A percentile compares a stretch with the other conserved stretches of the same genome.
phyloP scores from a whole-genome alignment of 2,113 vertebrate species.

The Coracopsis vasa region DNA sequence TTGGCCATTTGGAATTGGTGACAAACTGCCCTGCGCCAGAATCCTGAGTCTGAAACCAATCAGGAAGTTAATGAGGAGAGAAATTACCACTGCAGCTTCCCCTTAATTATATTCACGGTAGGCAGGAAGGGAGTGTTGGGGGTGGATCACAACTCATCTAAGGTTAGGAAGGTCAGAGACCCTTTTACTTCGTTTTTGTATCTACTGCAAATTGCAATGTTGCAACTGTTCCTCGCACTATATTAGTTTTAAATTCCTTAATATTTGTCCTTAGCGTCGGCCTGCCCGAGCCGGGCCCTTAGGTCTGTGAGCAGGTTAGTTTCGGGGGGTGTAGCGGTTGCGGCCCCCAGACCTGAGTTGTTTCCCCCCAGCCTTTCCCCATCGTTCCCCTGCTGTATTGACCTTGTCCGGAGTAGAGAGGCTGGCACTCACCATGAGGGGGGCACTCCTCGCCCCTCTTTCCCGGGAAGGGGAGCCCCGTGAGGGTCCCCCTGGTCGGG shows the following conservation, averaged over 20 bases:
- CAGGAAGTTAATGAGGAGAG: constrained; percentile 99
- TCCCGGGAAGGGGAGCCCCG: accelerated
- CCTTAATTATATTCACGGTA: constrained; percentile 86
- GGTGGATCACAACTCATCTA: constrained; percentile 74
- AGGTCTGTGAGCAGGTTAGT: neutral
- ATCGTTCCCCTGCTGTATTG: accelerated
- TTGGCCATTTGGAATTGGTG: constrained; percentile 94
- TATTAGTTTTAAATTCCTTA: constrained; percentile 59
- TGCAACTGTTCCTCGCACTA: constrained; percentile 59
- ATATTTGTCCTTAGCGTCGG: constrained; percentile 31
- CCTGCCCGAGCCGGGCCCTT: neutral
- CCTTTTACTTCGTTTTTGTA: constrained; percentile 78
- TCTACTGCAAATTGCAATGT: constrained; percentile 71
- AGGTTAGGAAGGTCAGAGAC: constrained; percentile 85
- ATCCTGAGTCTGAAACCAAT: constrained; percentile 96
- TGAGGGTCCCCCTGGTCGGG: neutral
- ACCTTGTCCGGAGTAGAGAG: neutral
- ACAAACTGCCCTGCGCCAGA: constrained; percentile 90
- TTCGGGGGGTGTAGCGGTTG: neutral
- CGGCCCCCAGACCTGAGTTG: too few relatives aligned
- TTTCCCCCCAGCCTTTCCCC: neutral
- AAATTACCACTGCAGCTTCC: constrained; percentile 88
- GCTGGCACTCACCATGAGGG: neutral
- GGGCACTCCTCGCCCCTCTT: accelerated
- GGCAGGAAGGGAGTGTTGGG: constrained; percentile 77